Conservation (phyloP, 2,797 vertebrate species). For the Anguilla pacifica region DNA sequence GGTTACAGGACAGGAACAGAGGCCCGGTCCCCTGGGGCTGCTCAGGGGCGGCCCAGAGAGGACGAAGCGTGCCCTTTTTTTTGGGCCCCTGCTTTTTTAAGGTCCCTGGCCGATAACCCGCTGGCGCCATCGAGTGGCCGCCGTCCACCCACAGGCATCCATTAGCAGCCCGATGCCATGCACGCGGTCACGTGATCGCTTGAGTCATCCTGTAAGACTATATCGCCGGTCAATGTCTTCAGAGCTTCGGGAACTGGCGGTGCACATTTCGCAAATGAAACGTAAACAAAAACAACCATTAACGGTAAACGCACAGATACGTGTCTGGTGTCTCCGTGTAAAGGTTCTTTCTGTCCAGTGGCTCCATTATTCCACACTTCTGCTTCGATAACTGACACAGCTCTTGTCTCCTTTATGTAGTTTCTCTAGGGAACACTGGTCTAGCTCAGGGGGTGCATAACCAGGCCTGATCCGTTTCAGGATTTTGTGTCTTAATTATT, state of each 20-base stretch:
- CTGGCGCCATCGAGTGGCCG: not conserved
- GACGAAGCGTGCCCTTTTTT: too few species aligned
- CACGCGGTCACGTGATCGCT: not conserved
- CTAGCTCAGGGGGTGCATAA: not conserved
- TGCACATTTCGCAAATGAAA: not conserved
- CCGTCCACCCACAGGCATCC: not conserved
- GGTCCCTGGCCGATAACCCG: not conserved
- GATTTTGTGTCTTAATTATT: too few species aligned
- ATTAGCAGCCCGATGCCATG: not conserved
- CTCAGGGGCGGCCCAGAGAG: not conserved
- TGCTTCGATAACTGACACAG: not conserved
- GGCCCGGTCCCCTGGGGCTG: not conserved
- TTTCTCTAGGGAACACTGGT: not conserved
- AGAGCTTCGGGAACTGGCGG: not conserved
- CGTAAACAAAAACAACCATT: not conserved
- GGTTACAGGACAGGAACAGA: not conserved
- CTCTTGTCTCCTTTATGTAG: not conserved
- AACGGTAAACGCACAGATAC: not conserved
- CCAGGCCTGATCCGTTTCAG: too few species aligned
- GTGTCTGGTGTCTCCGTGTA: not conserved
- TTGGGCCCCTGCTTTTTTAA: not conserved
- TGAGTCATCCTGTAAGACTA: not conserved
- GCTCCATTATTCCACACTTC: not conserved
- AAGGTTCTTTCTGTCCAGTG: not conserved
- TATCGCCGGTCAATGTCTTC: not conserved